Evolutionary conservation across 2,888 invertebrate genomes (phyloP).

Genomic region (Zaprionus lineosus): DNA sequence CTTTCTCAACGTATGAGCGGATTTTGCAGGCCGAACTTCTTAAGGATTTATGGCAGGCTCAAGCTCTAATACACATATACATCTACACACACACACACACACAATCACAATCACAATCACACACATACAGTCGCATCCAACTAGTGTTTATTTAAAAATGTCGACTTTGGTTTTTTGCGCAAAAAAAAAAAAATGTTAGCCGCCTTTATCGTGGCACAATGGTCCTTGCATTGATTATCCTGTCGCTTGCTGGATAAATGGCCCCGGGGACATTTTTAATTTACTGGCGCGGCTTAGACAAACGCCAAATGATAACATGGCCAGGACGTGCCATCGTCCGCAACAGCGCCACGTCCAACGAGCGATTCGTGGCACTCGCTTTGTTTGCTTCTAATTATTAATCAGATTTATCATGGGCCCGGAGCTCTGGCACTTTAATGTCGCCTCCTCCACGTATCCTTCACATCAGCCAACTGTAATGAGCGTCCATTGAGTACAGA

Average conservation of each 20-base stretch:
- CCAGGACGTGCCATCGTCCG: constrained; percentile 26
- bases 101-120: not conserved
- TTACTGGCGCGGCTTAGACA: constrained; percentile 61
- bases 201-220: constrained; percentile 36
- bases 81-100: not conserved
- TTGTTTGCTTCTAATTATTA: constrained; percentile 72
- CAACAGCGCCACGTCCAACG: not conserved
- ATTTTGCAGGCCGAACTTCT: constrained; percentile 51
- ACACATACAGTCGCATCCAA: constrained; percentile 1
- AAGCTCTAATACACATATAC: constrained; percentile 5
- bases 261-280: constrained; percentile 75
- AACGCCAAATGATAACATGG: constrained; percentile 41
- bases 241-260: constrained; percentile 70
- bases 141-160: constrained; percentile 45
- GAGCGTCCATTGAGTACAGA: constrained; percentile 45
- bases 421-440: constrained; percentile 9
- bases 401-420: constrained; percentile 50
- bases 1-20: constrained; percentile 58
- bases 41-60: constrained; percentile 56
- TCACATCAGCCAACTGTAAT: constrained; percentile 32
- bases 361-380: constrained; percentile 17
- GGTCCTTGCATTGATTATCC: constrained; percentile 54
- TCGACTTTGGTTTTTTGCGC: constrained; percentile 24
- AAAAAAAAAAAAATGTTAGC: constrained; percentile 28
- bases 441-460: constrained; percentile 14